A percentile compares a stretch with the other conserved stretches of the same genome.
Evolutionary conservation across 2,888 invertebrate genomes (phyloP).

Genomic region (Eupithecia subumbrata): DNA sequence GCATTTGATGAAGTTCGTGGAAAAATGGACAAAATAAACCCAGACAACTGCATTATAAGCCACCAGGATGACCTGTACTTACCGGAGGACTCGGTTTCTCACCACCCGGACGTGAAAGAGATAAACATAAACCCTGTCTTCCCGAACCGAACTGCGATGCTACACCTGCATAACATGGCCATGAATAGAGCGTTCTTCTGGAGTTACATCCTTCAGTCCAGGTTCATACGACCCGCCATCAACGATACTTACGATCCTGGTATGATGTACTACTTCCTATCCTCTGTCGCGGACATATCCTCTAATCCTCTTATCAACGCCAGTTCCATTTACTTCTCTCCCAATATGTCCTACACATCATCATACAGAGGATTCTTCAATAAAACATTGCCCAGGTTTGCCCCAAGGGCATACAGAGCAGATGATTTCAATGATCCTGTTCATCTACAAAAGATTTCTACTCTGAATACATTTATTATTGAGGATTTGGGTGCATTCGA

Average conservation of each 20-base stretch:
- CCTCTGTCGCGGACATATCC: constrained; percentile 97
- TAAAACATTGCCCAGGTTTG: constrained; percentile 96
- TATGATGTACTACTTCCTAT: constrained; percentile 98
- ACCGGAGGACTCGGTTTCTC: constrained; percentile 93
- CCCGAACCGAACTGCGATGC: constrained; percentile 95
- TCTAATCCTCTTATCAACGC: constrained; percentile 96
- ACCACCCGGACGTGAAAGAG: constrained; percentile 96
- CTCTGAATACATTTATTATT: constrained; percentile 95
- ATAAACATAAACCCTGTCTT: constrained; percentile 97
- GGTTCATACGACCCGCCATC: constrained; percentile 94
- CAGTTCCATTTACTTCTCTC: constrained; percentile 96
- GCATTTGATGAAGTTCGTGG: constrained; percentile 94
- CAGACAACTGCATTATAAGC: constrained; percentile 95
- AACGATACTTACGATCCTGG: constrained; percentile 98
- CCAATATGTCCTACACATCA: constrained; percentile 96
- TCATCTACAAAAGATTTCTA: constrained; percentile 96
- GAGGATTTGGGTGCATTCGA: constrained; percentile 94
- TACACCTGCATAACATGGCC: constrained; percentile 98
- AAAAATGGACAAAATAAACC: constrained; percentile 91
- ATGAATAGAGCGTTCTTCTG: constrained; percentile 97
- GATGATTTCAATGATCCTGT: constrained; percentile 98
- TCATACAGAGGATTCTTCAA: constrained; percentile 98
- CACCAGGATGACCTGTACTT: constrained; percentile 93
- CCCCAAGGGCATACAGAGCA: constrained; percentile 94
- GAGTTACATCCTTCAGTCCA: constrained; percentile 96